Evolutionary conservation across 2,888 invertebrate species (phyloP).

Genomic region (Mycogona germanica): DNA sequence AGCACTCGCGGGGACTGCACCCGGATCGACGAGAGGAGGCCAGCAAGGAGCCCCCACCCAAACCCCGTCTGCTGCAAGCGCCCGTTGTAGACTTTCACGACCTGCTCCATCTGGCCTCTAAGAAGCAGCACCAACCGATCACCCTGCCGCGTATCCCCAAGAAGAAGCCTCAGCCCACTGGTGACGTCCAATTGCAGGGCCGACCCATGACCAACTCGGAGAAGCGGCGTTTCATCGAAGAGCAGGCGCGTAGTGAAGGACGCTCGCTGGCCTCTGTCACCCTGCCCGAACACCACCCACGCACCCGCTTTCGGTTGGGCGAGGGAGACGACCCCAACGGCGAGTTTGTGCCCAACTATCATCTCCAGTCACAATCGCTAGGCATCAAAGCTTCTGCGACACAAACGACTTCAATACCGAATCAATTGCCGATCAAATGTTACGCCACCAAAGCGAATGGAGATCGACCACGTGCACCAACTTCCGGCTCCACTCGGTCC

Average conservation of each 20-base stretch:
- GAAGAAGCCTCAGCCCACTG: background rate
- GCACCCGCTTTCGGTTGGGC: background rate
- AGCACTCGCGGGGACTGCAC: too few species aligned
- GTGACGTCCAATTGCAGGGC: constrained; percentile 34
- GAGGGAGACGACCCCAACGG: background rate
- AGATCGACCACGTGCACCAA: too few species aligned
- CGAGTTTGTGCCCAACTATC: background rate
- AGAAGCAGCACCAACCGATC: constrained; percentile 65
- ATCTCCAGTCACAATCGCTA: background rate
- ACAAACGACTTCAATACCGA: background rate
- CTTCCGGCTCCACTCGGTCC: too few species aligned
- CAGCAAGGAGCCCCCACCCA: too few species aligned
- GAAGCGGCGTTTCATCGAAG: constrained; percentile 56
- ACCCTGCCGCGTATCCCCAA: constrained; percentile 28
- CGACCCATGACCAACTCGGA: constrained; percentile 69
- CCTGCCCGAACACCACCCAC: background rate
- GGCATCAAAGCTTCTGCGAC: background rate
- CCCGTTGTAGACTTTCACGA: constrained; percentile 68
- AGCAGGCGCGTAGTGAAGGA: constrained; percentile 41
- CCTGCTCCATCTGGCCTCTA: constrained; percentile 64
- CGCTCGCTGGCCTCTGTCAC: background rate
- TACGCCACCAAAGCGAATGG: too few species aligned
- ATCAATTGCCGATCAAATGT: too few species aligned
- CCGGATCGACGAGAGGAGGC: too few species aligned
- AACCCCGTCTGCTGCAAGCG: too few species aligned